phyloP scores from a whole-genome alignment of 2,797 vertebrate species.

The Melopsittacus undulatus region DNA sequence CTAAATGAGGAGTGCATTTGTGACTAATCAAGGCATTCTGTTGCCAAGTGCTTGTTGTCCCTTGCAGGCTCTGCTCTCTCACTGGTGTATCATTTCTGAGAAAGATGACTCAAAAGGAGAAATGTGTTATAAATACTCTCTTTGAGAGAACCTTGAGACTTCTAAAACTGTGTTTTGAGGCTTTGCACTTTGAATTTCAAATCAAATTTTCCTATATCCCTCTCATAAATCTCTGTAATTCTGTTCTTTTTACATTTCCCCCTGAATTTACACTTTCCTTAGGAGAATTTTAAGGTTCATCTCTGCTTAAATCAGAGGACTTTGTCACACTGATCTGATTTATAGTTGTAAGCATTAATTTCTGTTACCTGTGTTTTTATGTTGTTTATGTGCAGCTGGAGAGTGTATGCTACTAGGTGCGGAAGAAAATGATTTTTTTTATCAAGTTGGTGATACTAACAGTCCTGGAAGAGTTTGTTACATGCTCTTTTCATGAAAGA shows the following conservation, averaged over 20 bases:
- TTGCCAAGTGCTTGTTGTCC: background rate
- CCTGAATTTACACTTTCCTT: background rate
- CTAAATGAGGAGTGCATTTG: background rate
- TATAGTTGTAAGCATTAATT: background rate
- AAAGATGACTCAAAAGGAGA: background rate
- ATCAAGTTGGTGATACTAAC: background rate
- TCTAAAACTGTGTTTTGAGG: background rate
- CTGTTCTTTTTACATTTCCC: background rate
- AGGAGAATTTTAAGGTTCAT: background rate
- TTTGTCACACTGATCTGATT: background rate
- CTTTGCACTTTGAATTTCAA: background rate
- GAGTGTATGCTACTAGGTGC: background rate
- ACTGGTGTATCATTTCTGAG: background rate
- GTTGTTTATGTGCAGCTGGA: background rate
- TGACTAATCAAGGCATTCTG: background rate
- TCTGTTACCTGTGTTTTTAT: background rate
- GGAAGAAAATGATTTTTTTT: background rate
- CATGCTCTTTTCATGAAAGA: background rate
- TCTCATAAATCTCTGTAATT: background rate
- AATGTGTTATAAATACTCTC: background rate
- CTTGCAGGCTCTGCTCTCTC: background rate
- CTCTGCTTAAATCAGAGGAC: background rate
- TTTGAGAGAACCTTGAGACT: background rate
- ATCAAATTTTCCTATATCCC: background rate
- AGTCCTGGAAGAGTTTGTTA: background rate